Evolutionary conservation across 2,888 invertebrate species (phyloP).

Genomic region (Acanthoscelides obtectus): DNA sequence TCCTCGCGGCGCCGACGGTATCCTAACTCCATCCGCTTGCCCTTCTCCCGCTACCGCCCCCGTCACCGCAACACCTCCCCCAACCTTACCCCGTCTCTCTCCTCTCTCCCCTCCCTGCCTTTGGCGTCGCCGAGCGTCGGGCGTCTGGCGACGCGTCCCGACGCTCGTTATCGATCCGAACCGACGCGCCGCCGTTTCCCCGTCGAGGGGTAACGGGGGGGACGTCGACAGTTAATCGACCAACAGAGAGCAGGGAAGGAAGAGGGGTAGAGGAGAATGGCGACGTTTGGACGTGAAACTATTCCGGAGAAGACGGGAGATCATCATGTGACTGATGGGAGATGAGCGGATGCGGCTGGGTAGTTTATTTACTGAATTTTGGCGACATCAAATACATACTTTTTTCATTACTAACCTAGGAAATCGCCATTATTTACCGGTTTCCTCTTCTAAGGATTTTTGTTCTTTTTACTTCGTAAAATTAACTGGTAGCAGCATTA

Average conservation of each 20-base stretch:
- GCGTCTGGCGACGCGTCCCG: neutral
- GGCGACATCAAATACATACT: too few relatives aligned
- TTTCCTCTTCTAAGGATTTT: too few relatives aligned
- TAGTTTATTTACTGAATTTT: neutral
- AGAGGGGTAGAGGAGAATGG: neutral
- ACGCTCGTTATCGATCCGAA: neutral
- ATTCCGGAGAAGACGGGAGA: neutral
- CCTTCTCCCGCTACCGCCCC: neutral
- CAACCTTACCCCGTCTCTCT: neutral
- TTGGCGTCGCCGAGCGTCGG: neutral
- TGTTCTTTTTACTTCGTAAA: too few relatives aligned
- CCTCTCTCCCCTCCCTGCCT: neutral
- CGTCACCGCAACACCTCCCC: neutral
- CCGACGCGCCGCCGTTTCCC: neutral
- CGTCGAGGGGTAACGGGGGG: neutral
- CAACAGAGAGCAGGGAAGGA: neutral
- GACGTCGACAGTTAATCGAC: neutral
- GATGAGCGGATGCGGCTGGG: neutral
- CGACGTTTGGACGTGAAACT: neutral
- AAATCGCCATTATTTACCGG: too few relatives aligned
- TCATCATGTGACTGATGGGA: neutral
- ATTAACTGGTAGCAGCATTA: too few relatives aligned
- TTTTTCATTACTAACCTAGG: too few relatives aligned
- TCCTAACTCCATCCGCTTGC: neutral
- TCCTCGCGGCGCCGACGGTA: neutral